These are phyloP conservation scores for Cephus cinctus DNA, from an alignment of 1,140 invertebrate genomes.

Conservation along the genomic window DNA sequence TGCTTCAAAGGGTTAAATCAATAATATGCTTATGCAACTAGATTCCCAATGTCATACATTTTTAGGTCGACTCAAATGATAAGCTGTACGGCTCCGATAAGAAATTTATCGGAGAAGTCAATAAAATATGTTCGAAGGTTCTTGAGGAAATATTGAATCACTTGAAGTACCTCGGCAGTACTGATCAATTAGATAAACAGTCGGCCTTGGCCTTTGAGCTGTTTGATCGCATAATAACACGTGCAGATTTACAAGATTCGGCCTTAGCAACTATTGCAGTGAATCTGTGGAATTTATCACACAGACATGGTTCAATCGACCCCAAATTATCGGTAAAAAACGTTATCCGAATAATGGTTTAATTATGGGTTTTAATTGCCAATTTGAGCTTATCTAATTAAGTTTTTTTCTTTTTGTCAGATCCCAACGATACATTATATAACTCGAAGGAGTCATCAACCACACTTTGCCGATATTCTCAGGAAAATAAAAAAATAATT, in stretches of 20 bases:
- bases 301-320: conserved; percentile 61
- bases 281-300: conserved; percentile 79
- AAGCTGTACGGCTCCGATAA: conserved; percentile 86
- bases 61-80: conserved; percentile 90
- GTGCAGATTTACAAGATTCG: conserved; percentile 66
- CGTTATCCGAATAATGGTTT: not conserved
- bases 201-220: conserved; percentile 71
- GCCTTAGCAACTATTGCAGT: conserved; percentile 65
- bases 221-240: conserved; percentile 68
- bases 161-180: conserved; percentile 65
- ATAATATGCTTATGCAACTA: too few species aligned
- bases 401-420: conserved; percentile 24
- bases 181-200: conserved; percentile 65
- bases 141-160: conserved; percentile 76
- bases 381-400: not conserved
- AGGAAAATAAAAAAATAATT: conserved; percentile 34
- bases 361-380: too few species aligned
- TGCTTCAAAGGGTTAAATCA: too few species aligned
- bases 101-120: conserved; percentile 80
- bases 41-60: too few species aligned
- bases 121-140: conserved; percentile 75
- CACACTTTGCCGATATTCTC: conserved; percentile 38
- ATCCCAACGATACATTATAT: conserved; percentile 39
- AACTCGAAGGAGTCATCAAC: conserved; percentile 35
- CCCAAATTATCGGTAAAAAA: conserved; percentile 51